These are phyloP conservation scores for Julus scandinavius DNA, from an alignment of 2,888 invertebrate genomes.

Conservation along the genomic window DNA sequence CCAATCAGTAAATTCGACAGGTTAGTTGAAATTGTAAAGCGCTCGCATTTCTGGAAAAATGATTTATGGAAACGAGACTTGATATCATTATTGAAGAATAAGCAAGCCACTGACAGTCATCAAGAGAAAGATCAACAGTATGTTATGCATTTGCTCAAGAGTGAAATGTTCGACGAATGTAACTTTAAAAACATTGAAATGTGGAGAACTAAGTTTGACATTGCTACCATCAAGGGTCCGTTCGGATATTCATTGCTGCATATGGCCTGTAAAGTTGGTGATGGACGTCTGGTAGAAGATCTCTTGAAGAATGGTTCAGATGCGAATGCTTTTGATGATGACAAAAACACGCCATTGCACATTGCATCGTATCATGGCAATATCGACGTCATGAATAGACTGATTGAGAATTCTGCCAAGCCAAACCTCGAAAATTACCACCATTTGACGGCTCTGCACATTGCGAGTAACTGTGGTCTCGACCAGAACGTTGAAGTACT, in stretches of 20 bases:
- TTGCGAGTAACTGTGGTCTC: not conserved
- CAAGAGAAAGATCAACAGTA: not conserved
- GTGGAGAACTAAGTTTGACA: too few species aligned
- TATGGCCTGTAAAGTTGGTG: not conserved
- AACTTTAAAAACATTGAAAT: not conserved
- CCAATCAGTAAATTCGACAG: conserved; percentile 14
- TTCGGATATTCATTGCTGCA: not conserved
- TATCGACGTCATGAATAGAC: not conserved
- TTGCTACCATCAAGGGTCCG: too few species aligned
- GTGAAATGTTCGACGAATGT: not conserved
- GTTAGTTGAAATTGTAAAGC: not conserved
- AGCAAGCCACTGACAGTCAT: not conserved
- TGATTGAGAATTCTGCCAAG: conserved; percentile 1
- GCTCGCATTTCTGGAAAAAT: not conserved
- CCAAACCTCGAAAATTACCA: not conserved
- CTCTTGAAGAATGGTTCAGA: not conserved
- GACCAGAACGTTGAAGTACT: not conserved
- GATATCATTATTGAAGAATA: not conserved
- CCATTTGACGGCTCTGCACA: conserved; percentile 16
- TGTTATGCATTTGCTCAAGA: not conserved
- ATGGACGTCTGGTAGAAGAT: not conserved
- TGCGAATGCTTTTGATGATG: not conserved
- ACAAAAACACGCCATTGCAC: conserved; percentile 1
- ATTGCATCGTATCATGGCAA: not conserved
- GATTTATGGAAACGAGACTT: not conserved